Percentiles rank a stretch among this genome's conserved stretches.
Evolutionary conservation across 2,797 vertebrate genomes (phyloP).

Genomic region (Hyperoplus lanceolatus): DNA sequence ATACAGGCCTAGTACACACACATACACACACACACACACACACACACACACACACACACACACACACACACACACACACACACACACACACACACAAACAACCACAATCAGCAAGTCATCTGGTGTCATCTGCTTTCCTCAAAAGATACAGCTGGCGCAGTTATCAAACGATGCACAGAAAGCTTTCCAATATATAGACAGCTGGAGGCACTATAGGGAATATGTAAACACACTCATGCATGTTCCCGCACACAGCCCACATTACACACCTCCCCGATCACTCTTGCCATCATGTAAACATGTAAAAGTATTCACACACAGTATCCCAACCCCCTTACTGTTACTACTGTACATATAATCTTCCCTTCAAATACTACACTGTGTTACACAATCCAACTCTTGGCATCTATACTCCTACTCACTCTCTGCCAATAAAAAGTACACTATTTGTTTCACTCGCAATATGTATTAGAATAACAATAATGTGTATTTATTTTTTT

Average conservation of each 20-base stretch:
- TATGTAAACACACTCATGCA: conserved; percentile 48
- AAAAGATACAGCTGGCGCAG: conserved; percentile 56
- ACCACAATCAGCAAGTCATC: not conserved
- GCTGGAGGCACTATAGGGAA: conserved; percentile 65
- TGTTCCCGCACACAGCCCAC: conserved; percentile 34
- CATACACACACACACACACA: not conserved
- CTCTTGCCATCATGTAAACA: conserved; percentile 21
- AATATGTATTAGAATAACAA: not conserved
- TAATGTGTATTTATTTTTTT: conserved; percentile 12
- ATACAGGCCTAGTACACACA: not conserved
- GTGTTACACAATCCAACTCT: conserved; percentile 36
- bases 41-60: not conserved
- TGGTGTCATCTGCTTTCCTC: conserved; percentile 27
- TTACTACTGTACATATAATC: conserved; percentile 19
- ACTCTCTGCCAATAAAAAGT: not conserved
- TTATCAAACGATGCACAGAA: conserved; percentile 48
- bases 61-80: not conserved
- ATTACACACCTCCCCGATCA: conserved; percentile 37
- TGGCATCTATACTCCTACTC: conserved; percentile 27
- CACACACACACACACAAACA: not conserved
- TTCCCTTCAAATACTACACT: not conserved
- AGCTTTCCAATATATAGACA: conserved; percentile 55
- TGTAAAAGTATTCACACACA: conserved; percentile 11
- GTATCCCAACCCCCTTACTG: conserved; percentile 4
- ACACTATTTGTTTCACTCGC: not conserved